Conservation (phyloP, 2,888 invertebrate genomes). For the Lordiphosa fenestrarum region DNA sequence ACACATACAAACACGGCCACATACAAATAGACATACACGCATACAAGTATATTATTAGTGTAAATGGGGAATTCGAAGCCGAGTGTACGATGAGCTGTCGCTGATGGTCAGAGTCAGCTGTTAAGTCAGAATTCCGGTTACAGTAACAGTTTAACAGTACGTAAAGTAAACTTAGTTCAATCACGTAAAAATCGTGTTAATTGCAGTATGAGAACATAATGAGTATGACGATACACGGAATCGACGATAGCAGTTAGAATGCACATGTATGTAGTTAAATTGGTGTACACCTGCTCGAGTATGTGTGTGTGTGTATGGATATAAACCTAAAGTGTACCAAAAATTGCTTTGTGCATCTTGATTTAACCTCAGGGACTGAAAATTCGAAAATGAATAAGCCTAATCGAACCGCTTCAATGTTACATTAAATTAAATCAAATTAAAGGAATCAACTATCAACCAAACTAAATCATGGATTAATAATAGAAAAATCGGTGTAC, state of each 20-base stretch:
- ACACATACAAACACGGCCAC: constrained; percentile 37
- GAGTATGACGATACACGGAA: constrained; percentile 7
- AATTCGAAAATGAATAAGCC: no score
- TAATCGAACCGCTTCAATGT: no score
- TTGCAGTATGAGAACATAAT: constrained; percentile 12
- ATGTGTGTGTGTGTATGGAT: constrained; percentile 9
- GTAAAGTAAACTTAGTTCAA: constrained; percentile 58
- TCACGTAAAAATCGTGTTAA: constrained; percentile 17
- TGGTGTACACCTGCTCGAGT: constrained; percentile 5
- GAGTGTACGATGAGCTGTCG: constrained; percentile 37
- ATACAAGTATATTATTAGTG: constrained; percentile 62
- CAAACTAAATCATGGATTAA: no score
- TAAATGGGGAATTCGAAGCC: constrained; percentile 59
- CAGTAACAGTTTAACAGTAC: constrained; percentile 43
- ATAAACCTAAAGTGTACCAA: neutral
- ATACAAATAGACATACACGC: constrained; percentile 30
- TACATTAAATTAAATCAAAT: no score
- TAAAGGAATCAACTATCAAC: no score
- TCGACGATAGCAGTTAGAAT: constrained; percentile 8
- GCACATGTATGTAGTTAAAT: constrained; percentile 8
- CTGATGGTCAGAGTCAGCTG: constrained; percentile 59
- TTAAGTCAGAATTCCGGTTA: constrained; percentile 56
- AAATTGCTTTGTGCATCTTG: constrained; percentile 1
- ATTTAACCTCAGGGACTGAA: no score
- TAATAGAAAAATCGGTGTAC: no score